These are phyloP conservation scores for Plebejus melissa DNA, from an alignment of 2,888 invertebrate species.

Conservation along the genomic window DNA sequence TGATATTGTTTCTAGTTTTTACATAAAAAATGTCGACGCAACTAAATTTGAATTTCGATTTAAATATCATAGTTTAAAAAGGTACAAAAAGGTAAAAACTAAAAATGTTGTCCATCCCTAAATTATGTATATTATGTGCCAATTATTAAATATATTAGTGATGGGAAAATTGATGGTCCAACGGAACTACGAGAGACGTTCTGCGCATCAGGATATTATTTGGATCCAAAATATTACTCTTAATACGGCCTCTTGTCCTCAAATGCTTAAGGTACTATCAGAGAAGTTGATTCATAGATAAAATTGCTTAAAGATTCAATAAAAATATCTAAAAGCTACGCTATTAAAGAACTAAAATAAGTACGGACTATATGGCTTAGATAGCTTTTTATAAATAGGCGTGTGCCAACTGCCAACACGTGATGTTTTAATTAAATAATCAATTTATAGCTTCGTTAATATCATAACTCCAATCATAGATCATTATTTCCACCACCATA, in stretches of 20 bases:
- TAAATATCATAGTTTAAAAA: background rate
- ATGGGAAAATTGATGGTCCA: slow-evolving; percentile 34
- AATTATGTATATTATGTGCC: background rate
- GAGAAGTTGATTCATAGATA: too few species aligned
- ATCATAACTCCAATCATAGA: background rate
- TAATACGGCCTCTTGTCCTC: background rate
- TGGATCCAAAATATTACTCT: slow-evolving; percentile 28
- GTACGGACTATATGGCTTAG: too few species aligned
- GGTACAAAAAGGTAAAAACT: too few species aligned
- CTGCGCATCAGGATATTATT: slow-evolving; percentile 22
- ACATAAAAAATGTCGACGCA: background rate
- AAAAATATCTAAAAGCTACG: too few species aligned
- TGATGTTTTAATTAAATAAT: background rate
- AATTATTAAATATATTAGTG: slow-evolving; percentile 17
- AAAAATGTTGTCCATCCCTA: background rate
- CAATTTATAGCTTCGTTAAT: background rate
- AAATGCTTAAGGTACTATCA: background rate
- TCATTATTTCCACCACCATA: background rate
- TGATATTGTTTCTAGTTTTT: too few species aligned
- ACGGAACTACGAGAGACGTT: slow-evolving; percentile 30
- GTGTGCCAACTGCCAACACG: background rate
- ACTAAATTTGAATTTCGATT: too few species aligned
- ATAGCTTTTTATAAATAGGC: background rate
- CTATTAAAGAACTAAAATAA: too few species aligned
- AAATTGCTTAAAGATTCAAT: too few species aligned